Percentiles rank a stretch among this genome's conserved stretches.
phyloP scores from a whole-genome alignment of 2,797 vertebrate species.

The Enteromius fasciolatus region DNA sequence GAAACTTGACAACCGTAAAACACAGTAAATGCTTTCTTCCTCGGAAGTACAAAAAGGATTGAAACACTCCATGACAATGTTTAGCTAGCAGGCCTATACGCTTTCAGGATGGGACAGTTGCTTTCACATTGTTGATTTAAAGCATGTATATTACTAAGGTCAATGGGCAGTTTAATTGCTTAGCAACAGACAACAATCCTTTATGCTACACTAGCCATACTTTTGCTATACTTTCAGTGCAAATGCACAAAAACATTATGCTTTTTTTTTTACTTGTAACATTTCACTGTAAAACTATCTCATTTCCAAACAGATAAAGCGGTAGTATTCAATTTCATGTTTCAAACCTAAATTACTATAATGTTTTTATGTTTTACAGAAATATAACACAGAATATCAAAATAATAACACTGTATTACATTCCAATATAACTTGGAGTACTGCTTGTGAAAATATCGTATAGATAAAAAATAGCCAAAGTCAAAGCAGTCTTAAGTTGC shows the following conservation, averaged over 20 bases:
- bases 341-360: neutral
- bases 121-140: neutral
- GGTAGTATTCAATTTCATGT: neutral
- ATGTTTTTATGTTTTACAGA: neutral
- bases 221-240: neutral
- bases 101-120: neutral
- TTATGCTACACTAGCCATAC: neutral
- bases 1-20: slow-evolving; percentile 32
- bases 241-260: neutral
- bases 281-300: neutral
- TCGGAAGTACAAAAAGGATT: slow-evolving; percentile 14
- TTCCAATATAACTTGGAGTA: slow-evolving; percentile 48
- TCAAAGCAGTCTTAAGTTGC: neutral
- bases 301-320: neutral
- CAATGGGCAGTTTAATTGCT: neutral
- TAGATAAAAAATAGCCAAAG: neutral
- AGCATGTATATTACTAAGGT: neutral
- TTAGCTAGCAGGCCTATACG: neutral
- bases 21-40: slow-evolving; percentile 10
- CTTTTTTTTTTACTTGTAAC: no score
- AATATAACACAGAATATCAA: neutral
- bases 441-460: neutral
- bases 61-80: neutral
- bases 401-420: slow-evolving; percentile 40
- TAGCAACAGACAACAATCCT: neutral